phyloP scores from a whole-genome alignment of 2,797 vertebrate species.

The Orestias chungarensis region DNA sequence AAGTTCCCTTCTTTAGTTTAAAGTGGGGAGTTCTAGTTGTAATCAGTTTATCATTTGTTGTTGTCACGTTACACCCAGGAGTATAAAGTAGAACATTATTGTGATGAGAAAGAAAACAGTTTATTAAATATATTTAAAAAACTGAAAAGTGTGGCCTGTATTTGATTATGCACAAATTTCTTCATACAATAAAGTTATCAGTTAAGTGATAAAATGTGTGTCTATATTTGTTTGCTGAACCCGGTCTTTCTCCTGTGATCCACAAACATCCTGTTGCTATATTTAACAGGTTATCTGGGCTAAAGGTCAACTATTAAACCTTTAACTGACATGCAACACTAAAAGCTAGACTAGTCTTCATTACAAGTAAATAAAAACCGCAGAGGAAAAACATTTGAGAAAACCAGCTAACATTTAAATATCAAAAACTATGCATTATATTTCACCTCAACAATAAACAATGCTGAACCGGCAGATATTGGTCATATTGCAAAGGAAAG shows the following conservation, averaged over 20 bases:
- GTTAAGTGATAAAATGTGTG: not conserved
- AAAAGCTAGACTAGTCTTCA: not conserved
- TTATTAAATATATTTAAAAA: no score
- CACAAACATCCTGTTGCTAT: conserved; percentile 1
- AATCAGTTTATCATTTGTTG: no score
- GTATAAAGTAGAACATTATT: no score
- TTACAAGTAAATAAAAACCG: not conserved
- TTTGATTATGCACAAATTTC: no score
- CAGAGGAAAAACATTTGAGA: not conserved
- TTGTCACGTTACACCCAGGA: no score
- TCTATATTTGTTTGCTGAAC: not conserved
- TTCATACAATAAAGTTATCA: not conserved
- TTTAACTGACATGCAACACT: not conserved
- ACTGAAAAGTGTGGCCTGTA: no score
- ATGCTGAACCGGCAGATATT: no score
- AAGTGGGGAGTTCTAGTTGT: no score
- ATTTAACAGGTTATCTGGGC: not conserved
- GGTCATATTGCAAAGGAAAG: no score
- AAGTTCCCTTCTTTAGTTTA: no score
- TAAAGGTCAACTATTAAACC: not conserved
- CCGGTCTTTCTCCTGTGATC: not conserved
- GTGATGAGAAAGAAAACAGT: no score
- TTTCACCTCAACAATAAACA: not conserved
- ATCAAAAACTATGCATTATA: not conserved
- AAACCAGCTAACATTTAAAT: not conserved